Conservation (phyloP, 1,140 invertebrate species). For the Armadillidium nasatum region DNA sequence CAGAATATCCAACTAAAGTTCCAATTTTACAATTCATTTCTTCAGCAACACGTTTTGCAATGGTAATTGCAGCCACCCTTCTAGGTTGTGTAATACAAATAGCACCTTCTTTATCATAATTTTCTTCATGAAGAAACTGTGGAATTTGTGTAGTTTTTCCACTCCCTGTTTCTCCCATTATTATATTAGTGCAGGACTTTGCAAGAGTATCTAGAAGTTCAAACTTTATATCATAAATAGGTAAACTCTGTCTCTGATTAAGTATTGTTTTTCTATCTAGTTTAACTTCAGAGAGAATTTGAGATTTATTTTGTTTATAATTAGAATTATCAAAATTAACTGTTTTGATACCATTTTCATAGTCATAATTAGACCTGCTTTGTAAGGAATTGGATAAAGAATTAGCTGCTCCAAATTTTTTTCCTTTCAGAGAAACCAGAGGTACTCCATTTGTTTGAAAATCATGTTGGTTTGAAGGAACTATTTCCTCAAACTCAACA, state of each 20-base stretch:
- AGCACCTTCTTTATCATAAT: constrained; percentile 51
- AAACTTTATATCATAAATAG: constrained; percentile 34
- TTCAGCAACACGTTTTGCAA: constrained; percentile 78
- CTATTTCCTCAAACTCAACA: no score
- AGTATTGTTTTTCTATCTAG: not conserved
- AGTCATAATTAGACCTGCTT: no score
- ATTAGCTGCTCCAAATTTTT: no score
- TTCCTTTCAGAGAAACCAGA: no score
- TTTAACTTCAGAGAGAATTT: not conserved
- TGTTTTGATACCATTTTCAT: no score
- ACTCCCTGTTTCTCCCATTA: constrained; percentile 84
- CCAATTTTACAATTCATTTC: constrained; percentile 66
- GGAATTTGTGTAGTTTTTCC: constrained; percentile 90
- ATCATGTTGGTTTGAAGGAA: no score
- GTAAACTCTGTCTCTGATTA: constrained; percentile 36
- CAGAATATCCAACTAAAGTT: constrained; percentile 76
- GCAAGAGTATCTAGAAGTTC: constrained; percentile 35
- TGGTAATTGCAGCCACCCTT: constrained; percentile 83
- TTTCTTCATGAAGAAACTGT: constrained; percentile 63
- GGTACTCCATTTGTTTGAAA: no score
- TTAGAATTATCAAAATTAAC: no score
- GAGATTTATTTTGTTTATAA: no score
- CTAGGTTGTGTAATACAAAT: constrained; percentile 61
- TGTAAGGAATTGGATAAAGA: no score
- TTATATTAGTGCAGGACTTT: constrained; percentile 57